Evolutionary conservation across 2,888 invertebrate genomes (phyloP), one percentile per base, ranked within the genome.

Genomic region (Xylocampa areola): DNA sequence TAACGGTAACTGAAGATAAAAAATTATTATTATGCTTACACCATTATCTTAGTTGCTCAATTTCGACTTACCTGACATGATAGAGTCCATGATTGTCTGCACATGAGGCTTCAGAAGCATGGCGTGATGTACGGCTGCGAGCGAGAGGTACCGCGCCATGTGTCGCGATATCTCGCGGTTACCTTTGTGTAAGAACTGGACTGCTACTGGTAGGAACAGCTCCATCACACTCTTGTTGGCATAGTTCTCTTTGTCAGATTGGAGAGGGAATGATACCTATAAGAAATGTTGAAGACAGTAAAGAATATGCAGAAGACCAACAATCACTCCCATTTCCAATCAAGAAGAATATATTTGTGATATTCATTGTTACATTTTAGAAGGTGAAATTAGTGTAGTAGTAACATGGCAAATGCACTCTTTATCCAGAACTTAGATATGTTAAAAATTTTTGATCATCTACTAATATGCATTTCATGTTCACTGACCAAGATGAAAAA

Each of bases 91-190:
- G 52, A 98, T 98, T 4, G 97, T 97, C 72, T 97, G 97, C 47
- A 98, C 97, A 86, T 98, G 97, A 8, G 97, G 96, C 73, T 98
- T 97, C 32, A 99, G 92, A 64, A 98, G 91, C 63, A 96, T 96
- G 2, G 98, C 97, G 89, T 98, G 98, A 82, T 98, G 97, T 59
- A 98, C 97, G 47, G 98, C 98, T 10, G 98, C 98, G 69, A 99
- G 92, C 0, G 98, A 98, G 44, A 99, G 94, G 88, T 99, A 99
- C 44, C 98, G 97, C 32, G 98, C 97, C 94, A 98, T 96, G 85
- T 98, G 98, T 55, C 98, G 94, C 0, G 97, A 97, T 63, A 99
- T 95, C 87, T 98, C 98, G 66, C 96, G 95, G 89, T 98, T 98
- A 49, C 97, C 97, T 84, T 97, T 97, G 80, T 97, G 97, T 44